These are phyloP conservation scores for Lepus timidus DNA, from an alignment of 2,113 vertebrate species.

Conservation along the genomic window DNA sequence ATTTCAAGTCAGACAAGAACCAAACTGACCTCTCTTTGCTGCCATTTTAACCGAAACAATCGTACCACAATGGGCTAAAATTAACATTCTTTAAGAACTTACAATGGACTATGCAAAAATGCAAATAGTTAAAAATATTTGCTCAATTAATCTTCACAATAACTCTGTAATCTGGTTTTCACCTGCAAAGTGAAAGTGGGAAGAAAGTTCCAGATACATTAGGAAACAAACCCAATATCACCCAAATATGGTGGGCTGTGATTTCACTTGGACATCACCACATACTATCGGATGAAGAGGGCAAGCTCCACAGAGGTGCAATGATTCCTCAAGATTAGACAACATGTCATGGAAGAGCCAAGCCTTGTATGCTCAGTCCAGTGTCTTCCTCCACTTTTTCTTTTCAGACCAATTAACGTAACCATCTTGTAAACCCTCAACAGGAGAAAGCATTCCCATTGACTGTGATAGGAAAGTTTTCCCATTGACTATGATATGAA, in stretches of 20 bases:
- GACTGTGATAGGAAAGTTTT: neutral
- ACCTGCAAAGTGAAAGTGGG: neutral
- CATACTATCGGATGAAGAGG: neutral
- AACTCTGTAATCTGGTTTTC: neutral
- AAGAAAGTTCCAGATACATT: neutral
- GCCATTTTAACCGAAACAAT: neutral
- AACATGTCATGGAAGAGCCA: neutral
- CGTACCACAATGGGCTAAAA: neutral
- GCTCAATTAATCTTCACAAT: neutral
- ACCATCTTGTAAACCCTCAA: conserved; percentile 30
- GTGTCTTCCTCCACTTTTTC: neutral
- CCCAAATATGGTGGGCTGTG: neutral
- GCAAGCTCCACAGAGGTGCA: neutral
- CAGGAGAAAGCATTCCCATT: neutral
- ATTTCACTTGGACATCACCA: neutral
- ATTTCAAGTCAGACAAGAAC: too few species aligned
- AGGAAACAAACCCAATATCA: neutral
- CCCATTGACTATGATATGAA: neutral
- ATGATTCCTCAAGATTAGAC: neutral
- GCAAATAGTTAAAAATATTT: neutral
- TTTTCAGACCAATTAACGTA: neutral
- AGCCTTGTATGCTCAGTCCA: neutral
- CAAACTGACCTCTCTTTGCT: too few species aligned
- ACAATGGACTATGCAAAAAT: neutral
- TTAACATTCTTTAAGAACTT: neutral